A percentile compares a stretch with the other conserved stretches of the same genome.
Conservation (phyloP, 2,113 vertebrate species). For the Dolichotis patagonum region DNA sequence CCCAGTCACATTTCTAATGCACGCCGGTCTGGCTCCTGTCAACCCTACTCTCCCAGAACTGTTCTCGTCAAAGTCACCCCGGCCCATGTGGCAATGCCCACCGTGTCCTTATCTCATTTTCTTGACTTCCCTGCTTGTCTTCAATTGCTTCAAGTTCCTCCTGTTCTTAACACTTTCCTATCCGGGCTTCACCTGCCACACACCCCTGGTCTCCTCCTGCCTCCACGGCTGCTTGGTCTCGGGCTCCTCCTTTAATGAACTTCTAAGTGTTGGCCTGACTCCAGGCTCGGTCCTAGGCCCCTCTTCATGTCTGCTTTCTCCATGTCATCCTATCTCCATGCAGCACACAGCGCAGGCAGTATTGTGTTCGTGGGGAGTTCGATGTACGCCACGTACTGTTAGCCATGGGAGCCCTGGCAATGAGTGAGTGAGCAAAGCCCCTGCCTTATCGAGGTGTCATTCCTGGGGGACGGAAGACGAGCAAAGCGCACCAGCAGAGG, state of each 20-base stretch:
- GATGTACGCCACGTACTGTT: neutral
- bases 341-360: neutral
- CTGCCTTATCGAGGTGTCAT: neutral
- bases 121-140: neutral
- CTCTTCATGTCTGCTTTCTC: neutral
- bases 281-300: neutral
- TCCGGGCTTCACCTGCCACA: neutral
- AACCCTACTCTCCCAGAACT: neutral
- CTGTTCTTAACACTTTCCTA: neutral
- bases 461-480: neutral
- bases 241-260: neutral
- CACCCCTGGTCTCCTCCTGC: neutral
- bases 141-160: neutral
- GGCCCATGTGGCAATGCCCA: neutral
- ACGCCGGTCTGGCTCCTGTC: neutral
- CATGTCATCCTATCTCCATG: neutral
- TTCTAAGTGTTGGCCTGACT: neutral
- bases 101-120: neutral
- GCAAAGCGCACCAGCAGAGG: neutral
- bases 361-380: neutral
- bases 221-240: neutral
- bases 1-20: neutral
- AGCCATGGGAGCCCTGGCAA: neutral
- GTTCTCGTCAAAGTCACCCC: neutral
- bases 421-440: neutral